Evolutionary conservation across 2,888 invertebrate genomes (phyloP).

Genomic region (Scaptodrosophila latifasciaeformis): DNA sequence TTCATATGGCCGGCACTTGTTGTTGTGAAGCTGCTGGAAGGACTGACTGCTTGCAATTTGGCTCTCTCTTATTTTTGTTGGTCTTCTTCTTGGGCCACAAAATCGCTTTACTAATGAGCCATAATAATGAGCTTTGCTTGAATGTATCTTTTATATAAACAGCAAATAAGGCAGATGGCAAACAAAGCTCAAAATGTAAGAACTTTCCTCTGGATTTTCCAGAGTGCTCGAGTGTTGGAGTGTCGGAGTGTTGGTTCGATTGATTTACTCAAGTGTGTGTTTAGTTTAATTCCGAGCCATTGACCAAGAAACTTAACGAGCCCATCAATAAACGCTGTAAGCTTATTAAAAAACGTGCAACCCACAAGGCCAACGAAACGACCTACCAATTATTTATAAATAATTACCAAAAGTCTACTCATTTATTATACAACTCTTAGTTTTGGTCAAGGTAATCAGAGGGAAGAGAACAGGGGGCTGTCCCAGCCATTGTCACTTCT

Average conservation of each 20-base stretch:
- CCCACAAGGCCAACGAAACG: too few relatives aligned
- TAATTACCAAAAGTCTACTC: constrained; percentile 45
- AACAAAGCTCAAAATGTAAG: too few relatives aligned
- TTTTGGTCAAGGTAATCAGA: too few relatives aligned
- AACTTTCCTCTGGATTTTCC: too few relatives aligned
- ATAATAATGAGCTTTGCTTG: constrained; percentile 62
- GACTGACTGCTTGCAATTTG: constrained; percentile 5
- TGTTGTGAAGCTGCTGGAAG: neutral
- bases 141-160: too few relatives aligned
- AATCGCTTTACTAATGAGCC: constrained; percentile 69
- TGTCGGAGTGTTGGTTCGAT: constrained; percentile 37
- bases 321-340: constrained; percentile 41
- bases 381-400: constrained; percentile 59
- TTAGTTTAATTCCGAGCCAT: constrained; percentile 46
- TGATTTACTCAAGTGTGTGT: constrained; percentile 53
- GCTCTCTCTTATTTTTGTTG: neutral
- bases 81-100: too few relatives aligned
- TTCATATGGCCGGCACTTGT: constrained; percentile 53
- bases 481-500: too few relatives aligned
- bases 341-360: constrained; percentile 49
- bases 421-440: too few relatives aligned
- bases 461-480: too few relatives aligned
- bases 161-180: too few relatives aligned
- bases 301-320: constrained; percentile 34
- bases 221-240: neutral